Evolutionary conservation across 2,113 vertebrate genomes (phyloP).

Genomic region (Murina feae): DNA sequence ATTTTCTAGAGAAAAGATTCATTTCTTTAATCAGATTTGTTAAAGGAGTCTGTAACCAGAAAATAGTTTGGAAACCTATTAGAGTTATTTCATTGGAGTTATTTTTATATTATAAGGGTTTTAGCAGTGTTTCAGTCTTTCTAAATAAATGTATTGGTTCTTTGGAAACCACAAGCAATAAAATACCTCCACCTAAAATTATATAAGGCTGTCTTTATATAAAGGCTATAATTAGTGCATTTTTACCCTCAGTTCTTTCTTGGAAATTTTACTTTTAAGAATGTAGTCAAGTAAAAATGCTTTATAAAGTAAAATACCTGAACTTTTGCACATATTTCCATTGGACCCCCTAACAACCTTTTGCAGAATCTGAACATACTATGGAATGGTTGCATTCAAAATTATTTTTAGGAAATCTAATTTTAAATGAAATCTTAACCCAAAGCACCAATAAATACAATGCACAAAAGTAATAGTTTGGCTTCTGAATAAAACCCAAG

Average conservation of each 20-base stretch:
- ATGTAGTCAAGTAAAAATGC: conserved; percentile 20
- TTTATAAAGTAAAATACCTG: conserved; percentile 9
- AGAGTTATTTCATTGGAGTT: neutral
- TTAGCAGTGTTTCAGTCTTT: neutral
- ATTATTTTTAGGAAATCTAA: neutral
- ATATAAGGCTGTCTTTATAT: no score
- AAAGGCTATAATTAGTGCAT: neutral
- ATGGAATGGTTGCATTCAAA: neutral
- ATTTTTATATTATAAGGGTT: neutral
- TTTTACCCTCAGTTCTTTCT: neutral
- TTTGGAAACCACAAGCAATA: neutral
- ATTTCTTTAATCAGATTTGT: neutral
- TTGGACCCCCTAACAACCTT: neutral
- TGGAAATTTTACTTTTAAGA: conserved; percentile 20
- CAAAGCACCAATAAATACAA: neutral
- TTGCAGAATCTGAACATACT: neutral
- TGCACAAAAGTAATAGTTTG: neutral
- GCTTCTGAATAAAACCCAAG: neutral
- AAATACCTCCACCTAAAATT: neutral
- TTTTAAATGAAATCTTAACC: conserved; percentile 29
- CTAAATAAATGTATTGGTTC: conserved; percentile 29
- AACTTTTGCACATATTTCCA: neutral
- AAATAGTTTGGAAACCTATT: neutral
- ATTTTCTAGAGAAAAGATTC: conserved; percentile 34
- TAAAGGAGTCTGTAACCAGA: neutral